Conservation (phyloP, 2,888 invertebrate genomes). For the Cyclophora albipunctata region DNA sequence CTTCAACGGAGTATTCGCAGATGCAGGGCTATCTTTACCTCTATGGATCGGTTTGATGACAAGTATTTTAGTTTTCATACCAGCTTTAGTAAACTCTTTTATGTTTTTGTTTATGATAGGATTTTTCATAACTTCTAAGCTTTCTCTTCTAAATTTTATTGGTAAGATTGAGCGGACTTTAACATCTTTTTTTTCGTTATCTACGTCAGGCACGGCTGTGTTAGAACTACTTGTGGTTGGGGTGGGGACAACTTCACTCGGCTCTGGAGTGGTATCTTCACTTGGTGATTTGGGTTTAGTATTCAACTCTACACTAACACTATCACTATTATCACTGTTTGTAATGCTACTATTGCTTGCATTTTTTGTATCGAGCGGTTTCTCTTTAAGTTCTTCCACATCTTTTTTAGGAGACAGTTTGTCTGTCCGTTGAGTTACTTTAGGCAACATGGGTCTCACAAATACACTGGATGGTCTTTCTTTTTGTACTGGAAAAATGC, state of each 20-base stretch:
- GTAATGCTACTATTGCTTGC: not conserved
- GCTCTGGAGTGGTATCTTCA: not conserved
- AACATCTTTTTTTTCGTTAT: conserved; percentile 25
- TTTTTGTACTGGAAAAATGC: conserved; percentile 27
- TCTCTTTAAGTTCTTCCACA: conserved; percentile 55
- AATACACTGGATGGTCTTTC: conserved; percentile 44
- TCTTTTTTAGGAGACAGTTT: conserved; percentile 61
- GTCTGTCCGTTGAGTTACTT: conserved; percentile 37
- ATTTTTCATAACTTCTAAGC: conserved; percentile 60
- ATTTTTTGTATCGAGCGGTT: conserved; percentile 80
- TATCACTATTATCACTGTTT: too few species aligned
- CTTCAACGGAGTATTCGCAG: conserved; percentile 44
- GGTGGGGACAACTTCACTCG: not conserved
- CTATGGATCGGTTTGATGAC: conserved; percentile 65
- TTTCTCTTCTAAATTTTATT: conserved; percentile 53
- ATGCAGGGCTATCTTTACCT: conserved; percentile 44
- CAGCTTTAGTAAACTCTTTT: conserved; percentile 57
- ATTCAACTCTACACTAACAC: not conserved
- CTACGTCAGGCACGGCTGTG: conserved; percentile 11
- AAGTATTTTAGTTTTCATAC: conserved; percentile 66
- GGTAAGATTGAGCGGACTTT: conserved; percentile 45
- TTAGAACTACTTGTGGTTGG: not conserved
- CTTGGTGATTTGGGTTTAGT: conserved; percentile 4
- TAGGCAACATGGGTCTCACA: conserved; percentile 56
- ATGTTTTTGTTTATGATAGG: conserved; percentile 63